These are phyloP conservation scores for Pterostichus madidus DNA, from an alignment of 2,888 invertebrate species.

Conservation along the genomic window DNA sequence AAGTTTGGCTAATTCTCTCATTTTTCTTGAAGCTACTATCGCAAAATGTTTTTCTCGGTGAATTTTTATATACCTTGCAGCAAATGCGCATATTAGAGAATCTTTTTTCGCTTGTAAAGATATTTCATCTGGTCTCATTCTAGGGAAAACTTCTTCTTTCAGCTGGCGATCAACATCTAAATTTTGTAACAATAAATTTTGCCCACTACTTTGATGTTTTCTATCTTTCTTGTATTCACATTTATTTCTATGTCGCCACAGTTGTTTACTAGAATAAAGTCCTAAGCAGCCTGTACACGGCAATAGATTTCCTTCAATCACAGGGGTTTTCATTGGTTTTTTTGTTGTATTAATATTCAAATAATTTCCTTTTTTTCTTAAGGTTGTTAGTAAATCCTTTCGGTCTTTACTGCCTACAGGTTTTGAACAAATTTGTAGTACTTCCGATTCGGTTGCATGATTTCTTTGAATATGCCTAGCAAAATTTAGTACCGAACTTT, in stretches of 20 bases:
- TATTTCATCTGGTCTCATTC: conserved; percentile 52
- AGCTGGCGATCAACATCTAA: conserved; percentile 68
- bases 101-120: conserved; percentile 56
- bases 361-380: conserved; percentile 69
- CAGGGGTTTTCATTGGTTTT: conserved; percentile 67
- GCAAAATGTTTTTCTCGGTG: conserved; percentile 56
- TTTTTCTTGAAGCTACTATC: conserved; percentile 59
- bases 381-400: conserved; percentile 5
- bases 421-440: conserved; percentile 32
- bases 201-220: conserved; percentile 63
- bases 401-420: conserved; percentile 6
- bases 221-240: conserved; percentile 67
- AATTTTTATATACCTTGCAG: conserved; percentile 51
- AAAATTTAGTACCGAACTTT: conserved; percentile 32
- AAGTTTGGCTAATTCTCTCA: conserved; percentile 58
- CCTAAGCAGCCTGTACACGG: conserved; percentile 70
- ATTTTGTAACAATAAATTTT: conserved; percentile 67
- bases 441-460: conserved; percentile 40
- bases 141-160: conserved; percentile 59
- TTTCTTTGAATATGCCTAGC: conserved; percentile 46
- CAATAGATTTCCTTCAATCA: conserved; percentile 42
- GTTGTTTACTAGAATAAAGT: conserved; percentile 69
- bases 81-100: conserved; percentile 60
- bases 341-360: conserved; percentile 66
- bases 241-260: conserved; percentile 69